Percentiles rank a stretch among this genome's conserved stretches.
Conservation (phyloP, 2,797 vertebrate genomes). For the Nannoperca australis region DNA sequence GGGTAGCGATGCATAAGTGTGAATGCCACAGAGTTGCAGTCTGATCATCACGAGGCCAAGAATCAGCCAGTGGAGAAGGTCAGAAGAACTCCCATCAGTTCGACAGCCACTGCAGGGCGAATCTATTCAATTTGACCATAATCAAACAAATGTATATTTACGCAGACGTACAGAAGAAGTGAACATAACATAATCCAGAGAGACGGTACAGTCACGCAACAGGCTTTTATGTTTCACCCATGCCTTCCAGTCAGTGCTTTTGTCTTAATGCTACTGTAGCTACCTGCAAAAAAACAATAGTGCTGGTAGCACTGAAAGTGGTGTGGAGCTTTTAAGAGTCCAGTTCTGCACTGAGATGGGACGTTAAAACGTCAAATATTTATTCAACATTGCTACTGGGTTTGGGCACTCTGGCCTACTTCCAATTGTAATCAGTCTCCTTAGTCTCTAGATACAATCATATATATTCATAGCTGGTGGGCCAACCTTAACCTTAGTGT, state of each 20-base stretch:
- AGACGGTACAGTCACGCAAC: constrained; percentile 33
- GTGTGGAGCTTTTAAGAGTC: constrained; percentile 48
- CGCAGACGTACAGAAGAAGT: constrained; percentile 16
- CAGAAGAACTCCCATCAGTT: constrained; percentile 27
- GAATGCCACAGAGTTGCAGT: constrained; percentile 42
- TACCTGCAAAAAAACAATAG: constrained; percentile 48
- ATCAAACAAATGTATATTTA: constrained; percentile 61
- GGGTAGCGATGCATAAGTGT: constrained; percentile 42
- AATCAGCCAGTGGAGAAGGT: constrained; percentile 34
- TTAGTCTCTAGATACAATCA: constrained; percentile 1
- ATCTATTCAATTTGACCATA: constrained; percentile 43
- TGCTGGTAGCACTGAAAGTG: constrained; percentile 29
- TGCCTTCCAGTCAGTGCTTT: constrained; percentile 72
- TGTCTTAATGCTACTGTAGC: constrained; percentile 67
- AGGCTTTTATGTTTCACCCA: constrained; percentile 65
- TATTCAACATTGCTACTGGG: constrained; percentile 9
- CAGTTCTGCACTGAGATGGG: constrained; percentile 4
- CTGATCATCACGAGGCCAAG: constrained; percentile 47
- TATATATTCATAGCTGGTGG: constrained; percentile 19
- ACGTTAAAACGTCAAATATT: constrained; percentile 24
- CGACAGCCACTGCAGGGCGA: constrained; percentile 47
- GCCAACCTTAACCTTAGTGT: constrained; percentile 25
- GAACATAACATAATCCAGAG: background rate
- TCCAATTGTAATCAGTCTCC: constrained; percentile 24
- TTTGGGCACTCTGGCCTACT: constrained; percentile 27